Base-by-base conservation (phyloP, 2,113 vertebrate genomes). In the Syngnathus typhle region DNA sequence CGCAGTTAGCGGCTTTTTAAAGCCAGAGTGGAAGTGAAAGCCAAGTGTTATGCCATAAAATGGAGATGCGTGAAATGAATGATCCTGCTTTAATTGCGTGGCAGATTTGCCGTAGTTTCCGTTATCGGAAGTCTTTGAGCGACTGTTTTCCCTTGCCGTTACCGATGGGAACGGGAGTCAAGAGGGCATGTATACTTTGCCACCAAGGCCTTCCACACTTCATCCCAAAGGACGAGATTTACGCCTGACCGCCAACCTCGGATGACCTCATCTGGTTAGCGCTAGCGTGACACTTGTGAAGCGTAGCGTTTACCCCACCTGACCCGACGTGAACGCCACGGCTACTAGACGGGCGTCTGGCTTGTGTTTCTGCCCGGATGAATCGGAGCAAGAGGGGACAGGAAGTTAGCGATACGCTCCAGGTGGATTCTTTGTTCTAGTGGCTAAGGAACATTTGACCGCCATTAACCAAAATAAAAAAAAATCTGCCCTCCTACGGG, bases 321-420 rank as follows among this genome's bases (percentile, higher is more conserved):
- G 77, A 88, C 71, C 78, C 64, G 78, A 83, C 38, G 37, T 72
- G 77, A 65, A 73, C 55, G 39, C 74, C 56, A 44, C 19, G 59
- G 73, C 78, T 85, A 78, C 83, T 66, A 77, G 58, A 73, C 3
- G 5, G 60, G 67, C 69, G 80, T 65, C 88, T 88, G 86, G 84
- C 65, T 86, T 89, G 73, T 88, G 80, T 89, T 81, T 80, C 52
- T 10, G 18, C 23, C 19, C 32, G 2, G 46, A 41, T 37, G 39
- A 21, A 18, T 44, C 41, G 27, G 60, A 18, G 16, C 16, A 23
- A 4, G 12, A 6, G 23, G 7, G 44, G 18, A 51, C 43, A 41
- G 59, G 59, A 62, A 62, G 60, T 44, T 12, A 66, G 70, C 86
- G 7, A 61, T 9, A 61, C 58, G 85, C 78, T 84, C 79, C 86